Evolutionary conservation across 2,888 invertebrate genomes (phyloP).

Genomic region (Tuberolachnus salignus): DNA sequence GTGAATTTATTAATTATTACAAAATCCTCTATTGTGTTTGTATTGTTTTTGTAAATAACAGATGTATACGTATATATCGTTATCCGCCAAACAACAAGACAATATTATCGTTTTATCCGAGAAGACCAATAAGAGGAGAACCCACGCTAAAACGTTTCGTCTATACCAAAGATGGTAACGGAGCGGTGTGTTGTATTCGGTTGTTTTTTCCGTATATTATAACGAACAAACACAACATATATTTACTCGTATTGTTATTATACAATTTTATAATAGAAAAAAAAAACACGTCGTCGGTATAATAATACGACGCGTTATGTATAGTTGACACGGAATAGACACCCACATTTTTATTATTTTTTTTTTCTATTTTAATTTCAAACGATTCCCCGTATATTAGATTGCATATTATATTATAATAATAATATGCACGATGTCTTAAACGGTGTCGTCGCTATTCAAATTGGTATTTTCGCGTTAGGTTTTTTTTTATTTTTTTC

Average conservation of each 20-base stretch:
- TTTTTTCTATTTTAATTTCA: conserved; percentile 28
- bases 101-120: conserved; percentile 22
- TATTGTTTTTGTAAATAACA: too few species aligned
- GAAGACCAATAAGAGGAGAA: neutral
- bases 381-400: conserved; percentile 20
- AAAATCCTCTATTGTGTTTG: too few species aligned
- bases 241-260: conserved; percentile 16
- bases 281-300: neutral
- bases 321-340: conserved; percentile 42
- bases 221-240: neutral
- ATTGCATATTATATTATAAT: too few species aligned
- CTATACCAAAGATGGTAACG: conserved; percentile 38
- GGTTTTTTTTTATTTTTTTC: neutral
- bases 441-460: conserved; percentile 34
- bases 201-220: conserved; percentile 15
- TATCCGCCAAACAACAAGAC: conserved; percentile 45
- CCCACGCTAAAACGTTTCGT: conserved; percentile 31
- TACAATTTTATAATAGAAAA: conserved; percentile 39
- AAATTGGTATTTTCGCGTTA: conserved; percentile 44
- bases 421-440: neutral
- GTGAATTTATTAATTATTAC: too few species aligned
- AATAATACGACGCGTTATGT: too few species aligned
- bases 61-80: too few species aligned
- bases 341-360: conserved; percentile 24
- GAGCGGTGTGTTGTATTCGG: neutral